Evolutionary conservation across 1,140 invertebrate genomes (phyloP), one percentile per base, ranked within the genome.

Genomic region (Chelonus insularis): DNA sequence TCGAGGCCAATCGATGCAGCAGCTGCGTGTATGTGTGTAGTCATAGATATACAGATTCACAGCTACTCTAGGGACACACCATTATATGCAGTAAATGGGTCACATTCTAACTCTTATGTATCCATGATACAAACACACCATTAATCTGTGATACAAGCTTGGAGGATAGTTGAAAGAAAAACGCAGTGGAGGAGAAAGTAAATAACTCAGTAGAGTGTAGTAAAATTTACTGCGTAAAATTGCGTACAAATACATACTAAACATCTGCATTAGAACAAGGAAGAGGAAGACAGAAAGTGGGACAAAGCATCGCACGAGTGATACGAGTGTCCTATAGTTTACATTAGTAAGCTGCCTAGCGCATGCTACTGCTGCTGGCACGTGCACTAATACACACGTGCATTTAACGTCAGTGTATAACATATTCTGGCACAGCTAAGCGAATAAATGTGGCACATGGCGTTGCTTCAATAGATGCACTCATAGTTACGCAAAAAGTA

Each of bases 1-100:
- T 81, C 73, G 78, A 72, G 79, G 79, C 73, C 79, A 75, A 79
- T 81, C 79, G 79, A 81, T 81, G 74, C 71, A 81, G 79, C 79
- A 75, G 51, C 16, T 54, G 37, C 36, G 58, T 51, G 32, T 55
- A n/a, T 57, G 37, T 45, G 32, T 20, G n/a, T 57, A 58, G 58
- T 43, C 43, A 36, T 36, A 62, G 41, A 43, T 43, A 8, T 18
- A 39, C 6, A 14, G 4, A 43, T 16, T 16, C 9, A 43, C 12
- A 14, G 14, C 41, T 16, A 16, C 12, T 18, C 41, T 43, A 16
- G 9, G 41, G n/a, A 39, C n/a, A 39, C 36, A n/a, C 4, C 12
- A n/a, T 39, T 39, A 29, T 7, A 29, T 29, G 25, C 25, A 4
- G 25, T 29, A 29, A 29, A 29, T 29, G 7, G 25, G 25, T 29